Conservation (phyloP, 1,140 invertebrate species). For the Lepidurus packardi region DNA sequence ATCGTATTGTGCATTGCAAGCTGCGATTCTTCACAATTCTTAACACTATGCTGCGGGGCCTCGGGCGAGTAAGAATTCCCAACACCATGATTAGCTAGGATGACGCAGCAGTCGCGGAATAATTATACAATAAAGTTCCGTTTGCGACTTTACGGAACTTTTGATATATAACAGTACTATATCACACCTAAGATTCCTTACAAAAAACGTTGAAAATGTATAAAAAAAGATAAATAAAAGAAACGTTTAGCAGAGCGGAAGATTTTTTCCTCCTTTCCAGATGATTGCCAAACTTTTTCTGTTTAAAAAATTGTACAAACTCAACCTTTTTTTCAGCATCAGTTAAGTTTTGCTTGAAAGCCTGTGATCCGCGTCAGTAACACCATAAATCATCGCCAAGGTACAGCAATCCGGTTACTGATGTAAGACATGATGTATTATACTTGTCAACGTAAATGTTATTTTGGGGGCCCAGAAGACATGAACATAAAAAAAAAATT, state of each 20-base stretch:
- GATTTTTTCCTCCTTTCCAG: no score
- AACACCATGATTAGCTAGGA: not conserved
- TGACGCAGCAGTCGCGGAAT: slow-evolving; percentile 6
- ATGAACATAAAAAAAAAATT: not conserved
- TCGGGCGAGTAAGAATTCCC: not conserved
- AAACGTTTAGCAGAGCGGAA: no score
- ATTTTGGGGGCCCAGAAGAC: not conserved
- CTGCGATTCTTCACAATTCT: not conserved
- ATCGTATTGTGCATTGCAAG: not conserved
- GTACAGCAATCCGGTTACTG: not conserved
- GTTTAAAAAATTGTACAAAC: no score
- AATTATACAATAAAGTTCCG: not conserved
- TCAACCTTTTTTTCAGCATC: no score
- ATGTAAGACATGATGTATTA: not conserved
- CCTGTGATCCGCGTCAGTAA: not conserved
- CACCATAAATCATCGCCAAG: slow-evolving; percentile 6
- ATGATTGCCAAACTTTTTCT: no score
- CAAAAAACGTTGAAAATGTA: no score
- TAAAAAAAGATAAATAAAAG: no score
- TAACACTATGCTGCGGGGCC: not conserved
- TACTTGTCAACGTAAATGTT: slow-evolving; percentile 12
- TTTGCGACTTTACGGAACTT: no score
- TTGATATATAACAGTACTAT: no score
- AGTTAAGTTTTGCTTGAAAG: not conserved
- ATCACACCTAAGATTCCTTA: no score